Percentiles rank a stretch among this genome's conserved stretches.
These are phyloP conservation scores for Trimorus sp. DNA, from an alignment of 2,888 invertebrate genomes.

Conservation along the genomic window DNA sequence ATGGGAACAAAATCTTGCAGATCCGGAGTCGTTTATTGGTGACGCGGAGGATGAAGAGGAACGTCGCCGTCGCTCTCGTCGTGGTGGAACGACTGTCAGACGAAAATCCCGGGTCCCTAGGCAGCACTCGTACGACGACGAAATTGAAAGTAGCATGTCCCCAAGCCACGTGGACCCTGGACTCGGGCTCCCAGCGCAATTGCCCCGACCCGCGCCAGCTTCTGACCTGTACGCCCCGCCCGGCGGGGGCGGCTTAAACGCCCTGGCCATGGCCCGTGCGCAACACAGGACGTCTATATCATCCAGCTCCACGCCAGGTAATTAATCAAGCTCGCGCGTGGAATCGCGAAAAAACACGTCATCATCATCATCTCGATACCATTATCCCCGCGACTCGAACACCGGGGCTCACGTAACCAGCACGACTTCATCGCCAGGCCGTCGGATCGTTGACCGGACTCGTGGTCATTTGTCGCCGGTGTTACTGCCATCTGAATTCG, in stretches of 20 bases:
- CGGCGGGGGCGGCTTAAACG: slow-evolving; percentile 79
- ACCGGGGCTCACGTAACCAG: no score
- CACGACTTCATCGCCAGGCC: no score
- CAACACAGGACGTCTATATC: slow-evolving; percentile 78
- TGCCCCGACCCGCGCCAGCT: slow-evolving; percentile 91
- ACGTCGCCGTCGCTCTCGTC: slow-evolving; percentile 76
- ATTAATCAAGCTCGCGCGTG: background rate
- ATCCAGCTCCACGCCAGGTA: slow-evolving; percentile 35
- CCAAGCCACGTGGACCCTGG: slow-evolving; percentile 82
- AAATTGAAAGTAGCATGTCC: slow-evolving; percentile 83
- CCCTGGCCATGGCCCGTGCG: slow-evolving; percentile 80
- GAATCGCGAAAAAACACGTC: no score
- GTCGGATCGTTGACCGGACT: no score
- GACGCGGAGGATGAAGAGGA: slow-evolving; percentile 83
- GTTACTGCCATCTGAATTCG: no score
- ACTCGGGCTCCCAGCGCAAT: slow-evolving; percentile 87
- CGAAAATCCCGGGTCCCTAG: slow-evolving; percentile 86
- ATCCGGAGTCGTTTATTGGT: slow-evolving; percentile 67
- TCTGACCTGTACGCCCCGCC: slow-evolving; percentile 90
- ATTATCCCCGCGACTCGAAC: no score
- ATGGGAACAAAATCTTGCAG: slow-evolving; percentile 30
- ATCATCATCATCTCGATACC: no score
- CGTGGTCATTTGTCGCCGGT: no score
- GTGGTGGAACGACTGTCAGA: slow-evolving; percentile 77
- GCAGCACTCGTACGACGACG: slow-evolving; percentile 93